phyloP scores from a whole-genome alignment of 92 coral and sea anemone species.

The Palythoa grandiflora region DNA sequence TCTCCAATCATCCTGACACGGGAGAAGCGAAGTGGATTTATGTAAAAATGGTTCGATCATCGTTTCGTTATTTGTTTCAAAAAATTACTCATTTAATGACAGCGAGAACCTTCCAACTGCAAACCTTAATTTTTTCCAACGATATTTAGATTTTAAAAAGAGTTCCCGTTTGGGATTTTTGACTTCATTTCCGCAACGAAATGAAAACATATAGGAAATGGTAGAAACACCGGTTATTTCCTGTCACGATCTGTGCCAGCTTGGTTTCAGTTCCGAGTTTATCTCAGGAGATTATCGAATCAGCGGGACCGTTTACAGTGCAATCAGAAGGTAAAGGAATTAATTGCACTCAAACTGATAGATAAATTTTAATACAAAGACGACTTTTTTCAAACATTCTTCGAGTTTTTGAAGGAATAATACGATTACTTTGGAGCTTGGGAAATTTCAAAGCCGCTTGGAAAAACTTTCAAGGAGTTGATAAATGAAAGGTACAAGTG shows the following conservation, averaged over 20 bases:
- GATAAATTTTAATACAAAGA: not conserved
- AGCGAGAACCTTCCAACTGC: not conserved
- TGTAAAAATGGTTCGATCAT: no score
- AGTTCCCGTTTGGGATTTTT: not conserved
- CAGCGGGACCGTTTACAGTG: not conserved
- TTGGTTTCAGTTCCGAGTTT: not conserved
- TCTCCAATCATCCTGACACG: no score
- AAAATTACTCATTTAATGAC: no score
- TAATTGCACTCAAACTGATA: not conserved
- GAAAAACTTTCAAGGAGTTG: no score
- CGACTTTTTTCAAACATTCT: not conserved
- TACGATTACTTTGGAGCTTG: no score
- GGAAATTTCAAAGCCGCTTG: no score
- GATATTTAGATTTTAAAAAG: not conserved
- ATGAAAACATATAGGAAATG: constrained; percentile 1
- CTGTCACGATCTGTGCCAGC: constrained; percentile 1
- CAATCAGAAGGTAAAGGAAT: not conserved
- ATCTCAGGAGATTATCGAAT: not conserved
- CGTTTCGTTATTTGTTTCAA: no score
- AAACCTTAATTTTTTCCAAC: not conserved
- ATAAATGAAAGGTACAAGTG: no score
- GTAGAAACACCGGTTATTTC: not conserved
- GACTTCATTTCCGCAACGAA: not conserved
- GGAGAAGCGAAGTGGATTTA: no score
- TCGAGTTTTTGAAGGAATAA: no score